Percentiles rank a stretch among this genome's conserved stretches.
phyloP scores from a whole-genome alignment of 2,888 invertebrate species.

The Drosophila nr. perissopoda region DNA sequence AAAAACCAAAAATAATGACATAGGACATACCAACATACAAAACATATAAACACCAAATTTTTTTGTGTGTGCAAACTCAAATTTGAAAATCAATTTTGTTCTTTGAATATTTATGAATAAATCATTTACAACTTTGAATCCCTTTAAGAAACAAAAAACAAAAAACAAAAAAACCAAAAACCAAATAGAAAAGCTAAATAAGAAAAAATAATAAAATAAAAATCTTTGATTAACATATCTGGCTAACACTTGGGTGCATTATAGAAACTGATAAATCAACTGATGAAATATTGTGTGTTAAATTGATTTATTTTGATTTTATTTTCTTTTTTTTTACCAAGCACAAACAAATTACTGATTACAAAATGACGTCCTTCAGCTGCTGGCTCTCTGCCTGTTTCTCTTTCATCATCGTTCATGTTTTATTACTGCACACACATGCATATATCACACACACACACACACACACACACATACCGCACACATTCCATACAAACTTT shows the following conservation, averaged over 20 bases:
- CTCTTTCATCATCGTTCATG: background rate
- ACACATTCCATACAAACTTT: slow-evolving; percentile 41
- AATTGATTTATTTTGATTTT: background rate
- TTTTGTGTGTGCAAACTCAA: slow-evolving; percentile 9
- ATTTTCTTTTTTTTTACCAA: background rate
- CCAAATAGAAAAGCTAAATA: slow-evolving; percentile 26
- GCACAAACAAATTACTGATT: background rate
- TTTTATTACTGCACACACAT: background rate
- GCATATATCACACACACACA: background rate
- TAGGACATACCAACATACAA: slow-evolving; percentile 6
- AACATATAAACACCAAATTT: background rate
- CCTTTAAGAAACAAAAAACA: no score
- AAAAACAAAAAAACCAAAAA: background rate
- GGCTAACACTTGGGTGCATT: slow-evolving; percentile 11
- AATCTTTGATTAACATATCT: slow-evolving; percentile 26
- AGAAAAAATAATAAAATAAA: background rate
- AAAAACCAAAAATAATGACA: background rate
- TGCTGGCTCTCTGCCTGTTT: background rate
- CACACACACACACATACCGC: slow-evolving; percentile 8
- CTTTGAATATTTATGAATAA: slow-evolving; percentile 7
- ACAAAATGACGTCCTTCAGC: background rate
- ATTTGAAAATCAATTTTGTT: slow-evolving; percentile 6
- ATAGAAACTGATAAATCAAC: background rate
- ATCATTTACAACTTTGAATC: slow-evolving; percentile 2
- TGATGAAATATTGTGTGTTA: background rate